Percentiles rank a stretch among this genome's conserved stretches.
These are phyloP conservation scores for Saguinus imperator DNA, from an alignment of 2,113 vertebrate species.

Conservation along the genomic window DNA sequence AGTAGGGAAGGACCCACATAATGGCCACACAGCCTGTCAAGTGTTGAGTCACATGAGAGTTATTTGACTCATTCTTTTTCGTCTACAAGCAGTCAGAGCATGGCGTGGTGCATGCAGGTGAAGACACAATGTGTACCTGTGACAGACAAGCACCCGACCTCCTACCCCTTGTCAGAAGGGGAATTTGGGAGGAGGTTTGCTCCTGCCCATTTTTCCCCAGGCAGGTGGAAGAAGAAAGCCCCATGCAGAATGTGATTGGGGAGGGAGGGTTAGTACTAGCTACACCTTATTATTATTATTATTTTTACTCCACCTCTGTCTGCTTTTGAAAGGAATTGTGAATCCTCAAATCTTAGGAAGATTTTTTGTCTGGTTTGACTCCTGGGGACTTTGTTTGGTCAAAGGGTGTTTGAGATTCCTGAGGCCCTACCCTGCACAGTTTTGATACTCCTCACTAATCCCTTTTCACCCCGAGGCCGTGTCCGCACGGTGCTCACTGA, in stretches of 20 bases:
- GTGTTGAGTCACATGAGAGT: neutral
- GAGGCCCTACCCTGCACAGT: neutral
- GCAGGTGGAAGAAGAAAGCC: neutral
- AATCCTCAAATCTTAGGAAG: neutral
- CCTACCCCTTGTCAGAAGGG: neutral
- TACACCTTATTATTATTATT: neutral
- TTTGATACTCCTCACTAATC: constrained; percentile 19
- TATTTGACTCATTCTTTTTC: neutral
- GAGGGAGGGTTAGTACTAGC: neutral
- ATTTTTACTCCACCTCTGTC: neutral
- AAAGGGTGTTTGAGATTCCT: constrained; percentile 31
- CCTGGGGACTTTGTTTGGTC: constrained; percentile 41
- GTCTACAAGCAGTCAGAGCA: neutral
- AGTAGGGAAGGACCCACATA: neutral
- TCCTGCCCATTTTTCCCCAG: neutral
- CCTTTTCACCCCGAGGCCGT: neutral
- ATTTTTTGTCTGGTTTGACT: constrained; percentile 51
- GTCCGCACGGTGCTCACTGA: neutral
- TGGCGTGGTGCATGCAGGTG: neutral
- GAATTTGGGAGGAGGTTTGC: neutral
- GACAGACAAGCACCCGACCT: accelerated
- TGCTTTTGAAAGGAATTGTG: constrained; percentile 49
- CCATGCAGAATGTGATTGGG: neutral
- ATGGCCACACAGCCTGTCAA: neutral
- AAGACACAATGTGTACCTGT: accelerated